Evolutionary conservation across 1,140 invertebrate genomes (phyloP), one percentile per base, ranked within the genome.

Genomic region (Cyclina sinensis): DNA sequence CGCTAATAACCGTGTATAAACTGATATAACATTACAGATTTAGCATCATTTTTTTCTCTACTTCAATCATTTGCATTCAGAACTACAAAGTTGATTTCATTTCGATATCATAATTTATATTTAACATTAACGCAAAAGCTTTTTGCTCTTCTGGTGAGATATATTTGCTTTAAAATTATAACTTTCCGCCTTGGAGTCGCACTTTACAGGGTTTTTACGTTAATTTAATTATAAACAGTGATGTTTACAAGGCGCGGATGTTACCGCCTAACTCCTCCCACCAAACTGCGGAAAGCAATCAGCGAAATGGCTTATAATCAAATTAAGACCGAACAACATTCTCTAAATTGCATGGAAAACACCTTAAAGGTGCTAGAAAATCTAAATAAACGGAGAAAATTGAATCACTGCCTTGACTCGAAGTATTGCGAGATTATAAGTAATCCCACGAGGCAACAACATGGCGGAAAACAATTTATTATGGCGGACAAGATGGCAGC

Each of bases 201-300:
- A 43, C 43, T 43, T 7, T 14, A 7, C 57, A 27, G n/a, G 21
- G 7, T 62, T 62, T 62, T 51, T 54, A 7, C 16, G 5, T 18
- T 87, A 80, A 87, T 87, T 80, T 32, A 87, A 87, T 87, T 65
- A 79, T 70, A 51, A 7, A 11, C 24, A 21, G 9, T 70, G 85
- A 76, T 80, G 74, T 65, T 80, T 87, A 68, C 65, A 87, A 76
- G 35, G 27, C 70, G 37, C 27, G 21, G 9, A 74, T 27, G 70
- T 46, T 54, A 0, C 70, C 84, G 37, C 85, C 85, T 43, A 21
- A 24, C 51, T 59, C 43, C 74, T 18, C 74, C 85, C 76, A 62
- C 24, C 21, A 79, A 87, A 65, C 54, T 80, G 76, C 35, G 74
- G 16, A 87, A 87, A 87, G 57, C 74, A 87, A 87, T 87, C 85